Evolutionary conservation across 2,113 vertebrate species (phyloP).

Genomic region (Ornithorhynchus anatinus): DNA sequence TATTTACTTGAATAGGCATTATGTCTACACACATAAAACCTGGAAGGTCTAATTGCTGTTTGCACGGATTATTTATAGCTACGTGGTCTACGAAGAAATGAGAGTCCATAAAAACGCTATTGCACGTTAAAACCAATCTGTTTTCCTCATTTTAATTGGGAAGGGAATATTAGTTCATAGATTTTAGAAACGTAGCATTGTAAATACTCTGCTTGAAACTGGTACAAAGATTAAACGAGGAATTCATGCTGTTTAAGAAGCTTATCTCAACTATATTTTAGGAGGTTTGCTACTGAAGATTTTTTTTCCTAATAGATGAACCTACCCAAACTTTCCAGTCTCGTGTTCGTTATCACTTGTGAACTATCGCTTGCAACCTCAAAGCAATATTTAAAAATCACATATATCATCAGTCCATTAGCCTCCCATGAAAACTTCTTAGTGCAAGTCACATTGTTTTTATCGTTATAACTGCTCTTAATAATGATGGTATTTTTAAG

Average conservation of each 20-base stretch:
- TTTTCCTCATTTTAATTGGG: conserved; percentile 47
- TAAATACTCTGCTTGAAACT: conserved; percentile 18
- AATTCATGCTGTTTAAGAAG: neutral
- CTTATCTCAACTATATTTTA: neutral
- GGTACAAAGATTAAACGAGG: conserved; percentile 2
- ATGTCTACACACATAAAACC: conserved; percentile 38
- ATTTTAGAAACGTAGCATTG: conserved; percentile 15
- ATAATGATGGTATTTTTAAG: no score
- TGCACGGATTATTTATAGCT: conserved; percentile 58
- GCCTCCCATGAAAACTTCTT: no score
- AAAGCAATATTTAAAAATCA: neutral
- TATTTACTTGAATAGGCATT: conserved; percentile 1
- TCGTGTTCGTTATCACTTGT: neutral
- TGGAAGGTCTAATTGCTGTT: conserved; percentile 41
- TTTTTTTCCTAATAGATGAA: neutral
- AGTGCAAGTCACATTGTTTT: no score
- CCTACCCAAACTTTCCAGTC: neutral
- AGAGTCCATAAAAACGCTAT: conserved; percentile 53
- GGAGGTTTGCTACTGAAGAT: neutral
- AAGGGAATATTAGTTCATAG: conserved; percentile 16
- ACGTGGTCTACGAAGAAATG: conserved; percentile 40
- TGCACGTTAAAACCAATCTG: conserved; percentile 49
- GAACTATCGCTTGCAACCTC: neutral
- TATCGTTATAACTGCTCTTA: no score
- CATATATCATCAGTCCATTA: no score